phyloP scores from a whole-genome alignment of 2,888 invertebrate genomes.

The Sarcophaga caerulescens region DNA sequence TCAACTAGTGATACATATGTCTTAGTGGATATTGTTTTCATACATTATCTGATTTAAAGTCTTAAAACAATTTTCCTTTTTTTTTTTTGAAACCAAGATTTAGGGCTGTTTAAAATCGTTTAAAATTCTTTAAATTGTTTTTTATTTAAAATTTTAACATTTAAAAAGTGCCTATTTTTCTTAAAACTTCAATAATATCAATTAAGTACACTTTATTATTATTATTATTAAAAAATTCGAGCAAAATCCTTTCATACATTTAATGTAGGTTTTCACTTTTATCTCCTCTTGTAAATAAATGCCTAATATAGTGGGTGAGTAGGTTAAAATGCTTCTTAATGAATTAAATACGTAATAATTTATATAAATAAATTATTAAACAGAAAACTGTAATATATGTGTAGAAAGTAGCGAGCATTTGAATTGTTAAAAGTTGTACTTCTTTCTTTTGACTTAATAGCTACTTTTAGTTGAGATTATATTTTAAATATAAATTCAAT shows the following conservation, averaged over 20 bases:
- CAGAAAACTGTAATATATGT: conserved; percentile 15
- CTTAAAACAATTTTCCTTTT: too few species aligned
- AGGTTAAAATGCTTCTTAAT: conserved; percentile 7
- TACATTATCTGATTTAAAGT: too few species aligned
- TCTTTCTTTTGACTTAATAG: conserved; percentile 45
- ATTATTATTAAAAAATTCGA: conserved; percentile 41
- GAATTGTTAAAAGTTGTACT: conserved; percentile 58
- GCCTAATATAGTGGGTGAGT: conserved; percentile 34
- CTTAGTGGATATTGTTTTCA: too few species aligned
- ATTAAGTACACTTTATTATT: conserved; percentile 65
- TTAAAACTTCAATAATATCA: conserved; percentile 1
- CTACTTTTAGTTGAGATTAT: conserved; percentile 50
- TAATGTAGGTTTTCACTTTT: conserved; percentile 36
- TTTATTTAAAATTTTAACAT: too few species aligned
- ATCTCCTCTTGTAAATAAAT: conserved; percentile 26
- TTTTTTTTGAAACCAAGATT: too few species aligned
- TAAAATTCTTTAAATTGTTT: too few species aligned
- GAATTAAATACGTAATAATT: neutral
- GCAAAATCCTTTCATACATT: conserved; percentile 39
- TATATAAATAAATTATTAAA: neutral
- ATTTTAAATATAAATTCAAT: conserved; percentile 58
- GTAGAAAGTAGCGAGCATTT: conserved; percentile 51
- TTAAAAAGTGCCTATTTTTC: neutral
- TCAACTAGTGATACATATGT: too few species aligned
- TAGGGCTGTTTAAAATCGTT: too few species aligned